Evolutionary conservation across 53 echinoderm and acorn worm species (phyloP), one percentile per base, ranked within the genome.

Genomic region (Actinopyga echinites): DNA sequence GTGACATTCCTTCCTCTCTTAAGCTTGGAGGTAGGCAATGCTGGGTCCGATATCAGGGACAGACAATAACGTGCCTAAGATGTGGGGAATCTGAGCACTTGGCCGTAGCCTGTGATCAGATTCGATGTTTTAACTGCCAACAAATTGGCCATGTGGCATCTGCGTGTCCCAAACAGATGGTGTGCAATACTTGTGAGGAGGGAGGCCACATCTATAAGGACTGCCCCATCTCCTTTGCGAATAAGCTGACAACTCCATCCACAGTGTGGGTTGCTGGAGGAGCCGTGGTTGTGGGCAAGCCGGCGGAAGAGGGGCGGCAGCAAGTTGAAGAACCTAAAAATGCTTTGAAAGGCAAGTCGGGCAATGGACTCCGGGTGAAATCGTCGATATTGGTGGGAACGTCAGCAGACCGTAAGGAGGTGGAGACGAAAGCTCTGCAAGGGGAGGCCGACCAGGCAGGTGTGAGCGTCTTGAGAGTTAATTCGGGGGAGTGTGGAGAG

Each of bases 1-100:
- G 35, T 5, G 37, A 73, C 42, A 74, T 74, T 23, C 75, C 49
- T n/a, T 74, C 54, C 6, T 74, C 75, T 8, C 26, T 74, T 2
- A 7, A 25, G 11, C 8, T 74, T 20, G 75, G n/a, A 10, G 49
- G 49, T 7, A 37, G 38, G 35, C 10, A 36, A 25, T 37, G 20
- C 42, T 71, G 73, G 73, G 73, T 71, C 15, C 10, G 73, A 9
- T 74, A 74, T 13, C 23, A 9, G 2, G 75, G 75, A 22, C 75
- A 44, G 21, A 40, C 75, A 23, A 43, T n/a, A 22, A 74, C 75
- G 13, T 74, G 74, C 24, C 52, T 74, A 6, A 44, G 42, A 13
- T 74, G 74, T 74, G 74, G 74, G 12, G 52, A 12, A 2, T 43
- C 7, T 8, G 54, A 17, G 5, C 75, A 75, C 53, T 6, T 49